A percentile compares a stretch with the other conserved stretches of the same genome.
phyloP scores from a whole-genome alignment of 2,113 vertebrate species.

The Bos taurus region ARS-UCD2.0 NC_037340.1:15135001-15135500 shows the following conservation, averaged over 20 bases:
- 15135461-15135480: neutral
- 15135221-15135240: neutral
- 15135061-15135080: neutral
- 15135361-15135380: neutral
- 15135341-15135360: neutral
- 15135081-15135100: neutral
- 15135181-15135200: neutral
- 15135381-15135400: neutral
- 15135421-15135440: neutral
- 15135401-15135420: neutral
- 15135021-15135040: neutral
- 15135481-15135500: neutral
- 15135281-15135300: neutral
- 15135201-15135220: neutral
- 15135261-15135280: neutral
- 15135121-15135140: neutral
- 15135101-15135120: neutral
- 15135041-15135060: neutral
- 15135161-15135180: neutral
- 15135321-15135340: neutral
- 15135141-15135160: neutral
- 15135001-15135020: neutral
- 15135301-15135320: neutral
- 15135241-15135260: neutral
- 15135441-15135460: neutral